Evolutionary conservation across 64 coral and sea anemone species (phyloP), one percentile per base, ranked within the genome.

Genomic region (Actinia tenebrosa): DNA sequence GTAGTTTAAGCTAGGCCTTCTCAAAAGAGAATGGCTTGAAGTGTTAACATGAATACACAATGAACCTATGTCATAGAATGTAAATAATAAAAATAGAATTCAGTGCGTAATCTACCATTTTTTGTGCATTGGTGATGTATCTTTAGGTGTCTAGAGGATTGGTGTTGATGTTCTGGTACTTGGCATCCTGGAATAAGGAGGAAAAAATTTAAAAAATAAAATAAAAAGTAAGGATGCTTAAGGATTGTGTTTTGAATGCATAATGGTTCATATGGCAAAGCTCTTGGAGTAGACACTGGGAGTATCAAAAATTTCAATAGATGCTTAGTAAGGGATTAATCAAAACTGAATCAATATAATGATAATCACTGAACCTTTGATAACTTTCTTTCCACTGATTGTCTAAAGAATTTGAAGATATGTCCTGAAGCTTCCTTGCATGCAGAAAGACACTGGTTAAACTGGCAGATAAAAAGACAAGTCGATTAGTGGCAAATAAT

Each of bases 301-400:
- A 50, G 7, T 50, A 50, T 50, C 47, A 50, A 50, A 50, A 50
- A 50, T 50, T 4, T 50, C 3, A 5, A 50, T 50, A 5, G 47
- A 50, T 50, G 47, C 0, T 50, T 0, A 50, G 47, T 50, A 4
- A 50, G 47, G 47, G 47, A 50, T 3, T 2, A 50, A 50, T 50
- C 47, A 50, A 50, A 58, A 58, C 15, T 11, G 10, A 66, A 66
- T 7, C 19, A 66, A 66, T 9, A 66, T 64, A 64, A 19, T 64
- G 18, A 64, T 64, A 17, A 64, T 26, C 42, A 83, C 69, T 75
- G 7, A 86, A 96, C 94, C 94, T 93, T 96, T 50, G 94, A 96
- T 59, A 96, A 91, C 84, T 93, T 96, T 46, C 94, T 93, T 71
- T 96, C 94, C 72, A 96, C 71, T 80, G 94, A 93, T 26, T 90